Evolutionary conservation across 92 coral and sea anemone genomes (phyloP), one percentile per base, ranked within the genome.

Genomic region (Diadumene lineata): DNA sequence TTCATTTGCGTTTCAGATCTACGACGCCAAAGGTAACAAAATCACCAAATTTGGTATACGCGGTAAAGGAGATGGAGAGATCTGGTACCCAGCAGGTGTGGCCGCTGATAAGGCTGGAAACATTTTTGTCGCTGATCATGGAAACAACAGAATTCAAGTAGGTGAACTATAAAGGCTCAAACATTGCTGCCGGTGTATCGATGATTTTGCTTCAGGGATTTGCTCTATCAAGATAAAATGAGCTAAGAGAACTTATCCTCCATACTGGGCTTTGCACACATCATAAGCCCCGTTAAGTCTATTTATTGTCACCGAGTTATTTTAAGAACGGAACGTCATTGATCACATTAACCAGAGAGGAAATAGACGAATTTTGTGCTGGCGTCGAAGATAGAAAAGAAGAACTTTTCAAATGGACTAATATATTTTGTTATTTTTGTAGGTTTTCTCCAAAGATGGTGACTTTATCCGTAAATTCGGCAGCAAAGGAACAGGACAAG

Each of bases 81-180:
- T 90, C 74, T 90, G 96, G 96, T 90, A 90, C 81, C 96, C 96
- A 80, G 96, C 96, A 0, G 96, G 96, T 0, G 96, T 90, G 53
- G 83, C 84, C 18, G 69, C 80, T 26, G 83, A 74, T 17, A 66
- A 82, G 31, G 80, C 85, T 22, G 87, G 89, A 0, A 79, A 83
- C 18, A 90, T 90, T 50, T 90, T 69, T 64, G 96, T 90, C 15
- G 87, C 92, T 11, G 96, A 90, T 50, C 96, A 90, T 51, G 96
- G 96, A n/a, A 90, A 87, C 74, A 87, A 90, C 77, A 87, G 96
- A 74, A 84, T 90, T 61, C 89, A 90, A 82, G 96, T 87, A 38
- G 26, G 48, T 38, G 13, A 13, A 38, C 48, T 38, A 4, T 13
- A 6, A 38, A 38, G 7, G 48, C n/a, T n/a, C n/a, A n/a, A n/a